Evolutionary conservation across 37 sponge, comb jelly and placozoan species (phyloP).

Genomic region (Eunapius fragilis): DNA sequence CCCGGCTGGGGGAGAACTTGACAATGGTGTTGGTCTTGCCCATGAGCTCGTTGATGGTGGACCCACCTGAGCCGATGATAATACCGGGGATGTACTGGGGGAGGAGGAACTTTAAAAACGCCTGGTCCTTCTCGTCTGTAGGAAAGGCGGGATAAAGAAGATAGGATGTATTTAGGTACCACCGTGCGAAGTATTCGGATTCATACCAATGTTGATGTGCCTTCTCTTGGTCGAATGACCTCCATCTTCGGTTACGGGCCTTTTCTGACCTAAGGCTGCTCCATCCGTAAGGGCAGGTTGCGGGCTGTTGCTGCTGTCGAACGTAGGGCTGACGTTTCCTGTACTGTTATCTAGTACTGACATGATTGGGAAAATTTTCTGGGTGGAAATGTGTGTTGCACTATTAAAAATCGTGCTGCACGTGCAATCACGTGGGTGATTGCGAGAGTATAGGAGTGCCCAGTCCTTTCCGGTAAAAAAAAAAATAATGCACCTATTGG

Average conservation of each 20-base stretch:
- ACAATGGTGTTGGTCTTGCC: slow-evolving; percentile 63
- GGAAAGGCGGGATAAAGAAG: neutral
- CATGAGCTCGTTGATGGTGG: slow-evolving; percentile 79
- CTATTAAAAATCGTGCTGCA: neutral
- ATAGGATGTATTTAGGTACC: neutral
- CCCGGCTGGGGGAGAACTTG: slow-evolving; percentile 83
- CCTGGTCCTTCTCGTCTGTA: neutral
- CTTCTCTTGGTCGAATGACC: neutral
- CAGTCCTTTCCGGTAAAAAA: too few species aligned
- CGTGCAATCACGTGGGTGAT: too few species aligned
- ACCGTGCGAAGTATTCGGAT: neutral
- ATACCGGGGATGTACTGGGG: slow-evolving; percentile 86
- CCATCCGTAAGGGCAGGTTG: neutral
- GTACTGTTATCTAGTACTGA: neutral
- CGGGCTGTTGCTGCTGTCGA: neutral
- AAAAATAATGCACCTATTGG: too few species aligned
- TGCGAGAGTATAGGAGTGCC: too few species aligned
- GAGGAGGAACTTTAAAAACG: slow-evolving; percentile 87
- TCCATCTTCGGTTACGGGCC: neutral
- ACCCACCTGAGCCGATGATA: slow-evolving; percentile 92
- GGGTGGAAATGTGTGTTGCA: neutral
- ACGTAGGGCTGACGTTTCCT: neutral
- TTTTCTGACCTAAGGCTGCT: neutral
- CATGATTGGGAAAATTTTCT: neutral
- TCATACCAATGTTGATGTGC: neutral